Evolutionary conservation across 2,888 invertebrate species (phyloP).

Genomic region (Philhelius pedissequus): DNA sequence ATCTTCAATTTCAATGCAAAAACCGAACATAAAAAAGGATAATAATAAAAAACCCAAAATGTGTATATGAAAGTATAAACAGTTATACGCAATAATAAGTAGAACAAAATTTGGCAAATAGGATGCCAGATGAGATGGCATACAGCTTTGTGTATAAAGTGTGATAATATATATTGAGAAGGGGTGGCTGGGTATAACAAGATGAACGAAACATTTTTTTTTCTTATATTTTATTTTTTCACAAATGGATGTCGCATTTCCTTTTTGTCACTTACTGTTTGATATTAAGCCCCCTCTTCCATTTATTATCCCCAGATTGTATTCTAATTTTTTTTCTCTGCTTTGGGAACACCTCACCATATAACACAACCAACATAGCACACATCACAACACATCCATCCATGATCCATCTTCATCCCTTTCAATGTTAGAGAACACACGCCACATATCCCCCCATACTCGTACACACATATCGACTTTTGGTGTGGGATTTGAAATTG

Average conservation of each 20-base stretch:
- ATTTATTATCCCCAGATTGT: slow-evolving; percentile 34
- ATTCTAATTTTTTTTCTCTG: background rate
- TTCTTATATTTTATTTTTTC: slow-evolving; percentile 5
- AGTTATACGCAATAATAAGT: slow-evolving; percentile 43
- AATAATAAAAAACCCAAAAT: slow-evolving; percentile 44
- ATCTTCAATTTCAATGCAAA: slow-evolving; percentile 68
- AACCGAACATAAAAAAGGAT: slow-evolving; percentile 67
- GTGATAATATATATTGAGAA: background rate
- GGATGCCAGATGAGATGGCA: slow-evolving; percentile 46
- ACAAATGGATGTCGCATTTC: slow-evolving; percentile 68
- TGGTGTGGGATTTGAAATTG: slow-evolving; percentile 54
- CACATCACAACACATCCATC: slow-evolving; percentile 29
- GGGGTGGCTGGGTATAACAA: slow-evolving; percentile 26
- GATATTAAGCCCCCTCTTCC: slow-evolving; percentile 63
- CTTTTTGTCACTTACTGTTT: slow-evolving; percentile 67
- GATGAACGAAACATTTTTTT: slow-evolving; percentile 64
- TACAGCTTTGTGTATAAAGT: background rate
- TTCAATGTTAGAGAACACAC: slow-evolving; percentile 12
- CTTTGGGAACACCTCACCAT: background rate
- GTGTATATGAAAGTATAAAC: background rate
- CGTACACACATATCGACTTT: slow-evolving; percentile 60
- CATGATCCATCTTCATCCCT: slow-evolving; percentile 57
- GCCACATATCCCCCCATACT: background rate
- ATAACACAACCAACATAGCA: background rate
- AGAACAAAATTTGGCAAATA: slow-evolving; percentile 46